Conservation (phyloP, 92 coral and sea anemone genomes). For the Nematostella vectensis region DNA sequence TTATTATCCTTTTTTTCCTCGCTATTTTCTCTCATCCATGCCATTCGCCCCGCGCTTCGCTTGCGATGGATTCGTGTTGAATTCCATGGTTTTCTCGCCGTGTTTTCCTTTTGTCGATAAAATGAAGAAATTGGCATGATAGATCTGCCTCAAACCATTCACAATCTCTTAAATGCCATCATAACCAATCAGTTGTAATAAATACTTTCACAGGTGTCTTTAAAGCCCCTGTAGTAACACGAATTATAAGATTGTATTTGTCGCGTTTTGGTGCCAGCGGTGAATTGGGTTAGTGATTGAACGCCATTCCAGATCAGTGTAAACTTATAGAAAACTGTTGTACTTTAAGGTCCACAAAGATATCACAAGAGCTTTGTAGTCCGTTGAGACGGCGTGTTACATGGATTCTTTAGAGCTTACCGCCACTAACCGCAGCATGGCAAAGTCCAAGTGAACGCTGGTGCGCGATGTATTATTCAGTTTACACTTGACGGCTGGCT, state of each 20-base stretch:
- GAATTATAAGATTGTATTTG: not conserved
- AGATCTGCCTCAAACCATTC: not conserved
- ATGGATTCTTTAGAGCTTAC: not conserved
- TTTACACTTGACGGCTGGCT: not conserved
- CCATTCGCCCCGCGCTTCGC: not conserved
- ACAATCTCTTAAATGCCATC: not conserved
- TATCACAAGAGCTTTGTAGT: too few species aligned
- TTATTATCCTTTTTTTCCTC: not conserved
- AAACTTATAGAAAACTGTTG: too few species aligned
- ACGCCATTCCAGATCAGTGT: too few species aligned
- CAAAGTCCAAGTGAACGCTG: not conserved
- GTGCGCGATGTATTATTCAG: not conserved
- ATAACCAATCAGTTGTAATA: not conserved
- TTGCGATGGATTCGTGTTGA: slow-evolving; percentile 17
- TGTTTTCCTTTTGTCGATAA: slow-evolving; percentile 41
- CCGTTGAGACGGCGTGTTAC: too few species aligned
- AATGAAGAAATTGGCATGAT: slow-evolving; percentile 81
- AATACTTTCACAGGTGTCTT: not conserved
- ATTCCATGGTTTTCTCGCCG: slow-evolving; percentile 48
- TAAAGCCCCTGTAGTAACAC: too few species aligned
- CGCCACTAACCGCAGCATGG: not conserved
- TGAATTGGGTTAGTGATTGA: too few species aligned
- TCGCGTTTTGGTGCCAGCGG: not conserved
- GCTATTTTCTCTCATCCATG: not conserved
- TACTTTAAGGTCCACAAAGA: too few species aligned